Base-by-base conservation (phyloP, 2,797 vertebrate genomes). In the Bradypus variegatus region DNA sequence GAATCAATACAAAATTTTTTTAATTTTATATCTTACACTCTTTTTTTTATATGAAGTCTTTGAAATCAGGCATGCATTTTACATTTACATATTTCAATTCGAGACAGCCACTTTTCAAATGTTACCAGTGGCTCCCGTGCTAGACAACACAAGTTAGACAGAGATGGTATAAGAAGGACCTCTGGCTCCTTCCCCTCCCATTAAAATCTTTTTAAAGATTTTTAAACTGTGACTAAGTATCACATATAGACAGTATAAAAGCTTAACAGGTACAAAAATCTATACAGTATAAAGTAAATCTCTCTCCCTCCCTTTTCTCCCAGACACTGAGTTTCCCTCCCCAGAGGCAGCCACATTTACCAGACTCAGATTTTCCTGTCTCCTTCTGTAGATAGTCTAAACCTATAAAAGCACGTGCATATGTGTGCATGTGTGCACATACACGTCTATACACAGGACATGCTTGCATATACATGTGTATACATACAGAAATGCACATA, bases 351-450 rank as follows among this genome's bases (percentile, higher is more conserved):
- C 58, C 78, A 6, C 16, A n/a, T 16, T 10, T n/a, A 38, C 4
- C 1, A n/a, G 72, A 16, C 12, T 62, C 73, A 10, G 27, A 14
- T 27, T 33, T 19, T 58, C 48, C 76, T 11, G 16, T 55, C 67
- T 85, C 58, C 80, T 50, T 29, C 50, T 65, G 60, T 33, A 80
- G 36, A 36, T 11, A 2, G 33, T 69, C 60, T 10, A 18, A 41
- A 76, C 60, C 73, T 53, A 53, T 36, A 23, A 58, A 33, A 62
- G 64, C 64, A 9, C 1, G 12, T 1, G 7, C 9, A 6, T 6
- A 16, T 14, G 4, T 23, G 3, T 14, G 2, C 15, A 27, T 12
- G 15, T 5, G 31, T 8, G 8, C 10, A 38, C 38, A 3, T 4
- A 27, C 16, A 29, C 23, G 31, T 16, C 18, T 10, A 6, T 7